Base-by-base conservation (phyloP, 2,888 invertebrate genomes). In the Xestobium rufovillosum region DNA sequence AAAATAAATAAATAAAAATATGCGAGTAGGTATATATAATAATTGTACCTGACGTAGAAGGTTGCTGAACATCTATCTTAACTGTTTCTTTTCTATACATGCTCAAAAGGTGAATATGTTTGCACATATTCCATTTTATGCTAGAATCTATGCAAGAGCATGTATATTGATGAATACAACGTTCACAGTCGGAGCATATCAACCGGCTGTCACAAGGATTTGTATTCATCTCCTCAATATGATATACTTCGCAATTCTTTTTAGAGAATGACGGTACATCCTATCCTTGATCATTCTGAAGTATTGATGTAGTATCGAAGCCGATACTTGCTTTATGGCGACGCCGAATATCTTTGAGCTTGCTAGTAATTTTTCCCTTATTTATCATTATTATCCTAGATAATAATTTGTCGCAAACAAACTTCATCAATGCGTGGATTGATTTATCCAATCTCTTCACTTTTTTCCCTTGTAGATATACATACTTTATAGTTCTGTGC, bases 401-500 rank as follows among this genome's bases (percentile, higher is more conserved):
- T 31, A 51, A 49, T 4, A 52, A 14, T 27, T 46, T 49, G 26
- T 53, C 47, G 26, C 46, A 31, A 8, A 49, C 38, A 38, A 53
- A 49, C 28, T 39, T 45, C 43, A 53, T 46, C 2, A 53, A 14
- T 4, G 39, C 46, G 14, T 31, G 10, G 2, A 55, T 41, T 6
- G 47, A 41, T 39, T 42, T 47, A 33, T 53, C 51, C 3, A 49
- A 27, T 12, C 47, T 26, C 34, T 51, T 46, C 3, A 45, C 39
- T n/a, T 36, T 41, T 27, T 51, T 51, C n/a, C 50, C 49, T 12
- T 44, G 39, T 9, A 52, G 32, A 35, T 50, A 52, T 26, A 38
- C 47, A 41, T 43, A 43, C 36, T 54, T 52, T n/a, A 55, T 23
- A 1, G 38, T 40, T 19, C 39, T 36, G 36, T 52, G 52, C 46